Evolutionary conservation across 2,113 vertebrate species (phyloP).

Genomic region (Actinemys pallida): DNA sequence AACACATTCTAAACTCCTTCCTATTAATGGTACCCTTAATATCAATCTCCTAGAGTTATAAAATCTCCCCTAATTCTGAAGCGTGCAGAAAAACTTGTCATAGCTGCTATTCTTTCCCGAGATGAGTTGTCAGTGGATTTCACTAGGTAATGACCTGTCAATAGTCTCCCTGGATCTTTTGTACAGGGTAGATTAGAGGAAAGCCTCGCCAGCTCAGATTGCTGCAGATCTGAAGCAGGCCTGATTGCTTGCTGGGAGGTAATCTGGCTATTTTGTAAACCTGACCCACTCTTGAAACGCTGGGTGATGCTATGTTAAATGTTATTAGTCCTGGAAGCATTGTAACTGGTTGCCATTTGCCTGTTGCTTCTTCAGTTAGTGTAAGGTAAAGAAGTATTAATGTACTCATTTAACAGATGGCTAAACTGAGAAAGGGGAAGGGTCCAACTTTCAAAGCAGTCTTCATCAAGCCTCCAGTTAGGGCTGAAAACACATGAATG

Average conservation of each 20-base stretch:
- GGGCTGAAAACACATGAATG: neutral
- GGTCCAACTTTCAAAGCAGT: neutral
- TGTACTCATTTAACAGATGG: neutral
- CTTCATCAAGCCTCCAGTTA: neutral
- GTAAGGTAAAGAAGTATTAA: neutral
- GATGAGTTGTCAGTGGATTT: neutral
- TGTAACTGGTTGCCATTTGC: neutral
- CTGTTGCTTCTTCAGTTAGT: neutral
- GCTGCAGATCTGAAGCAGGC: neutral
- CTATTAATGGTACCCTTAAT: rapidly evolving
- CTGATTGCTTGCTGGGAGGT: neutral
- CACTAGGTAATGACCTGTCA: neutral
- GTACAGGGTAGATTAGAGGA: rapidly evolving
- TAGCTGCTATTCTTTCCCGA: neutral
- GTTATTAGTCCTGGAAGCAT: neutral
- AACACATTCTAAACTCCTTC: neutral
- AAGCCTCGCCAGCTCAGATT: neutral
- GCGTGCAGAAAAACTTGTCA: neutral
- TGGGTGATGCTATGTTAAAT: neutral
- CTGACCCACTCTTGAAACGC: neutral
- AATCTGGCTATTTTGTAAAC: neutral
- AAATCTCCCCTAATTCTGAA: neutral
- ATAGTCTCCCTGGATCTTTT: neutral
- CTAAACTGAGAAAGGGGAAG: neutral
- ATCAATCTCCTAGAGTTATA: rapidly evolving